Conservation (phyloP, 2,797 vertebrate genomes). For the Sebastes cheni region DNA sequence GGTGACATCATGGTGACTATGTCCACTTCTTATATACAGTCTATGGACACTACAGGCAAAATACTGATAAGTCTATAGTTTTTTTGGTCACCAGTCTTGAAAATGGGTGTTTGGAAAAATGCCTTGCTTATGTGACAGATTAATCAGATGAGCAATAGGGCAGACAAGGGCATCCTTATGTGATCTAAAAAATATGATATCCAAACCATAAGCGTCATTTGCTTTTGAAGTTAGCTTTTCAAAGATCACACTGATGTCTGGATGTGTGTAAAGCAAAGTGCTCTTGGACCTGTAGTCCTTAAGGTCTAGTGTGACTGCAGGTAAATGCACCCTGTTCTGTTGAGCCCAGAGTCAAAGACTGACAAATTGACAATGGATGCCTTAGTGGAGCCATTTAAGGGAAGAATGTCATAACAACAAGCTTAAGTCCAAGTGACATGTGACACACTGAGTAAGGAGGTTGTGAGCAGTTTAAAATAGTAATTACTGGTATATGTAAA, state of each 20-base stretch:
- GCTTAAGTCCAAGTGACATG: constrained; percentile 75
- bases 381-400: constrained; percentile 61
- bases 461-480: constrained; percentile 61
- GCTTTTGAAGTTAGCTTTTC: neutral
- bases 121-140: neutral
- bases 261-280: neutral
- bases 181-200: neutral
- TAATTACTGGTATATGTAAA: constrained; percentile 72
- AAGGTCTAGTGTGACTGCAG: constrained; percentile 36
- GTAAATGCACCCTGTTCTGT: constrained; percentile 35
- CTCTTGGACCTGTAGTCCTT: neutral
- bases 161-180: neutral
- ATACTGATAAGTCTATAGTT: neutral
- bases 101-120: neutral
- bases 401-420: constrained; percentile 76
- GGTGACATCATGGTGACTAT: too few species aligned
- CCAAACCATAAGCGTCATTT: neutral
- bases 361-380: constrained; percentile 72
- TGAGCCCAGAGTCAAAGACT: constrained; percentile 42
- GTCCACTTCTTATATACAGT: too few species aligned
- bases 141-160: neutral
- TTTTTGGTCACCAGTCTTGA: neutral
- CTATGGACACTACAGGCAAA: neutral
- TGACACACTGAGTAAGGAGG: constrained; percentile 62
- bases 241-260: neutral